Evolutionary conservation across 2,797 vertebrate species (phyloP).

Genomic region (Ceryle rudis): DNA sequence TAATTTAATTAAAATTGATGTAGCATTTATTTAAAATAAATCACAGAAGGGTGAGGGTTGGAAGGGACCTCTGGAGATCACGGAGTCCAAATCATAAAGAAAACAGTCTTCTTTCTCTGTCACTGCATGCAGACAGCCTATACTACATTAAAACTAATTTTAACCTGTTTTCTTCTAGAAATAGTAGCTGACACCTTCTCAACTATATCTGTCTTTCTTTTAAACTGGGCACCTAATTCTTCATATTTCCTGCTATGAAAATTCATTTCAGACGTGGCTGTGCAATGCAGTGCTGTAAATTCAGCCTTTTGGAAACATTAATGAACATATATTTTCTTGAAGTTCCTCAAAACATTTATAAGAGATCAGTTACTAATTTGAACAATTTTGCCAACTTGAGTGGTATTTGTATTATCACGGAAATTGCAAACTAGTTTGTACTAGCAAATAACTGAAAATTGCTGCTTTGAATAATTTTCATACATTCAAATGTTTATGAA

Average conservation of each 20-base stretch:
- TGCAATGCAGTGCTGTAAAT: not conserved
- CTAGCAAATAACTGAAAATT: not conserved
- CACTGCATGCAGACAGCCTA: not conserved
- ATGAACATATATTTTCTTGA: not conserved
- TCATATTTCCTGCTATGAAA: not conserved
- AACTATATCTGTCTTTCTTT: not conserved
- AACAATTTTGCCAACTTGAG: not conserved
- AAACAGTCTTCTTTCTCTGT: not conserved
- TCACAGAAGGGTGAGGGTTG: too few relatives aligned
- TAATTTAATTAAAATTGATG: not conserved
- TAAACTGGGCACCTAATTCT: not conserved
- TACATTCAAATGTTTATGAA: not conserved
- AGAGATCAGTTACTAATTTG: not conserved
- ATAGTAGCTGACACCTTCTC: not conserved
- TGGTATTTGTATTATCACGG: not conserved
- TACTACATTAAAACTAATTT: not conserved
- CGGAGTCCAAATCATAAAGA: not conserved
- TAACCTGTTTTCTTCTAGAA: not conserved
- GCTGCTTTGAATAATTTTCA: not conserved
- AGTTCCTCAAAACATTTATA: not conserved
- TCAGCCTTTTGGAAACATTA: not conserved
- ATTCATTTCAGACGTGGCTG: not conserved
- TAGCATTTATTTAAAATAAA: not conserved
- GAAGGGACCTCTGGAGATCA: too few relatives aligned
- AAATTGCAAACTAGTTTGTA: not conserved